Percentiles rank a stretch among this genome's conserved stretches.
These are phyloP conservation scores for Trachymyrmex septentrionalis DNA, from an alignment of 1,140 invertebrate species.

Conservation along the genomic window DNA sequence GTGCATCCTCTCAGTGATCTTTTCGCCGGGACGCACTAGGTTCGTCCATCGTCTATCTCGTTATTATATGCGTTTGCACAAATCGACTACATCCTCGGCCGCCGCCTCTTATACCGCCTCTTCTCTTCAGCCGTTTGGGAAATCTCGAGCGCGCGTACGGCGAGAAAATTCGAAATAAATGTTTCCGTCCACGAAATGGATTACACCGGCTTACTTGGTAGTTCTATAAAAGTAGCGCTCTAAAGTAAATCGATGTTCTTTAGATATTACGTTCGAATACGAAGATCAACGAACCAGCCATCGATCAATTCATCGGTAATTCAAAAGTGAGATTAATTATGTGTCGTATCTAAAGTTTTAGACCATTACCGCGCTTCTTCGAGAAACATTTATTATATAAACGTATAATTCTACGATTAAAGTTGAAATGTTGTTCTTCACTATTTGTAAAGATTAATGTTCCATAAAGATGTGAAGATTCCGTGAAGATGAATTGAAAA, in stretches of 20 bases:
- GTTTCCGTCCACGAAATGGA: not conserved
- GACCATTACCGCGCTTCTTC: not conserved
- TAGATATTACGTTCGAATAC: not conserved
- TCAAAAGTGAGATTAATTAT: not conserved
- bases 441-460: not conserved
- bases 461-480: not conserved
- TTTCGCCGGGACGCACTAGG: conserved; percentile 53
- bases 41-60: conserved; percentile 63
- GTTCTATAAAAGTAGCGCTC: conserved; percentile 9
- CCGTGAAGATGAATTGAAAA: not conserved
- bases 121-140: not conserved
- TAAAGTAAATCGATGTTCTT: conserved; percentile 16
- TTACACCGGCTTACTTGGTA: not conserved
- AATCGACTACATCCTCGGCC: conserved; percentile 7
- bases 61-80: conserved; percentile 12
- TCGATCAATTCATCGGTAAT: conserved; percentile 36
- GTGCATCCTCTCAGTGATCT: conserved; percentile 80
- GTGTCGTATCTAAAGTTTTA: not conserved
- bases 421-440: not conserved
- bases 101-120: not conserved
- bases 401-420: not conserved
- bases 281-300: conserved; percentile 15
- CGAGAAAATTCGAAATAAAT: conserved; percentile 1
- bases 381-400: not conserved
- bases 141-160: not conserved